phyloP scores from a whole-genome alignment of 2,888 invertebrate species.

The Seladonia tumulorum region DNA sequence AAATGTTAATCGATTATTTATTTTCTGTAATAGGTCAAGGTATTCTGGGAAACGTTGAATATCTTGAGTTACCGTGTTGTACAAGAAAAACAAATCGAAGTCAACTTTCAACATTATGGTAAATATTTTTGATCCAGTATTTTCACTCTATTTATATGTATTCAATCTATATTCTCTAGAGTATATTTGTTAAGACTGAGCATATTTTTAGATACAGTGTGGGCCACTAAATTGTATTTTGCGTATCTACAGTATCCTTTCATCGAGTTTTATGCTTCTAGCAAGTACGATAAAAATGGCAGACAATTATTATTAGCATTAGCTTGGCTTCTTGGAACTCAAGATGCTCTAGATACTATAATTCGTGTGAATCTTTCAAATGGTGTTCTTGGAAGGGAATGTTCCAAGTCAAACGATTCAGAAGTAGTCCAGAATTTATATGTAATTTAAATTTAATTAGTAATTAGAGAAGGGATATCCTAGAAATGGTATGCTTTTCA shows the following conservation, averaged over 20 bases:
- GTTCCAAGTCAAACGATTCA: constrained; percentile 24
- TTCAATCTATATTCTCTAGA: background rate
- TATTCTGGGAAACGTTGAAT: constrained; percentile 77
- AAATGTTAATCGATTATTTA: constrained; percentile 30
- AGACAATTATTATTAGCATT: constrained; percentile 81
- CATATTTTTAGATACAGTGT: constrained; percentile 70
- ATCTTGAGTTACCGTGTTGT: constrained; percentile 67
- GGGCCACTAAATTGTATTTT: constrained; percentile 79
- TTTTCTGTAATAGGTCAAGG: constrained; percentile 53
- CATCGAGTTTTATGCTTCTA: constrained; percentile 80
- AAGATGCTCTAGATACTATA: constrained; percentile 72
- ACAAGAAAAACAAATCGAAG: constrained; percentile 54
- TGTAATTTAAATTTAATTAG: background rate
- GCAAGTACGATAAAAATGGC: constrained; percentile 68
- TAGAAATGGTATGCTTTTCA: constrained; percentile 8
- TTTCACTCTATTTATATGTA: background rate
- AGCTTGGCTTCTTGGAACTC: constrained; percentile 79
- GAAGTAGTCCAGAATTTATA: constrained; percentile 24
- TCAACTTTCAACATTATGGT: constrained; percentile 71
- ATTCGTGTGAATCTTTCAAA: constrained; percentile 70
- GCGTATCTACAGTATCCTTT: constrained; percentile 78
- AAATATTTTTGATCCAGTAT: constrained; percentile 2
- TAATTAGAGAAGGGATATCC: background rate
- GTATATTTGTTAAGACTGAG: background rate
- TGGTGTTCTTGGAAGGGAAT: constrained; percentile 77